Evolutionary conservation across 2,797 vertebrate genomes (phyloP), one percentile per base, ranked within the genome.

Genomic region (Spheniscus humboldti): DNA sequence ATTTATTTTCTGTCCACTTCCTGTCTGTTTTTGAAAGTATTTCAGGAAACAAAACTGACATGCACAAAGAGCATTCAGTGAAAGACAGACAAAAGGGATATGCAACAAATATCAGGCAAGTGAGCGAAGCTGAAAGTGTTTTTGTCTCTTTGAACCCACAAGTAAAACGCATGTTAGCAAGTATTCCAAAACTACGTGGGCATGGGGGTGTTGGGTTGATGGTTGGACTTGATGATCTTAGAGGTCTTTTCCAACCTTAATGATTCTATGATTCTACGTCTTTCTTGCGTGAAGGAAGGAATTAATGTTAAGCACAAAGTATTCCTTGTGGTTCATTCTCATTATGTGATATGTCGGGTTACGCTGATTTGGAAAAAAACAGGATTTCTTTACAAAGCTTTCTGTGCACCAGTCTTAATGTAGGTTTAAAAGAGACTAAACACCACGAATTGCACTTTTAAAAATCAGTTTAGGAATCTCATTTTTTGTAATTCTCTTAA

Each of bases 301-400:
- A 97, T 97, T 84, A 96, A 94, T 20, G 72, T 82, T 90, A 95
- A 97, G 86, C 86, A 96, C 95, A 97, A 97, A 97, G 91, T 94
- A 96, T 96, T 97, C 97, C 95, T 96, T 92, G 96, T 97, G 96
- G 93, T 94, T 96, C 92, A 64, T 92, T 96, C 95, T 95, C 85
- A 53, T 86, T 92, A 92, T 1, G 7, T 89, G 95, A 86, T 87
- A 92, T 39, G 89, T 86, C 94, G 92, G 96, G 95, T 98, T 97
- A 94, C 39, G 39, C 64, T 0, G 72, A 94, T 97, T 86, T 95
- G 93, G 94, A 78, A 89, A 96, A 97, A 97, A 73, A 22, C 64
- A 85, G 82, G 84, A 95, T 93, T 94, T 85, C 93, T 93, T 95
- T 68, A 89, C 87, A 87, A 64, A 93, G 95, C 30, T 77, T 95